Percentiles rank a stretch among this genome's conserved stretches.
Evolutionary conservation across 2,797 vertebrate genomes (phyloP).

Genomic region (Xenopus petersii): DNA sequence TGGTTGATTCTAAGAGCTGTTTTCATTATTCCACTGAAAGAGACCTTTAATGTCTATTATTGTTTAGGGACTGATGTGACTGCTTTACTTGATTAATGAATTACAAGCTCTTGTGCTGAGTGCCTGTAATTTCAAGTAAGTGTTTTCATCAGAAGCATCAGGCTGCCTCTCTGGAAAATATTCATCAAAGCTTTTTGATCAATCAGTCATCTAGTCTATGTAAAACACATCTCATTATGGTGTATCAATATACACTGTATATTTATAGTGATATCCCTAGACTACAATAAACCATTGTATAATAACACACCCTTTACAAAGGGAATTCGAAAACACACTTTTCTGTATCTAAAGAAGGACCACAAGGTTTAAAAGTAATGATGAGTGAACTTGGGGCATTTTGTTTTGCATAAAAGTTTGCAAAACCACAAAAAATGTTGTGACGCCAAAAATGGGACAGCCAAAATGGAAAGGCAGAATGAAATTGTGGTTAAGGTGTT

Average conservation of each 20-base stretch:
- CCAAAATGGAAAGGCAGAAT: too few species aligned
- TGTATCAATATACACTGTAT: not conserved
- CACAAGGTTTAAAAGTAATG: too few species aligned
- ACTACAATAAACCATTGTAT: not conserved
- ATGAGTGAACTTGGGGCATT: too few species aligned
- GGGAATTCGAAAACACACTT: too few species aligned
- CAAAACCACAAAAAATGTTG: too few species aligned
- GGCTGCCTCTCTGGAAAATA: conserved; percentile 1
- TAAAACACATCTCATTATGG: not conserved
- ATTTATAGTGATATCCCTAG: not conserved
- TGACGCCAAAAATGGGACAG: too few species aligned
- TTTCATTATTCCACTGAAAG: conserved; percentile 23
- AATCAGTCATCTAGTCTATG: conserved; percentile 13
- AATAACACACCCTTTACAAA: too few species aligned
- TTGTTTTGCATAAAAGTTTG: too few species aligned
- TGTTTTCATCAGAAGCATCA: conserved; percentile 32
- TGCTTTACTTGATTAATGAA: conserved; percentile 39
- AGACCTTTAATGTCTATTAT: conserved; percentile 29
- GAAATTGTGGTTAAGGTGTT: too few species aligned
- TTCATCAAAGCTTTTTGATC: conserved; percentile 40
- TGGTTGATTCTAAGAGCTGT: conserved; percentile 1
- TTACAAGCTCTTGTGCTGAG: conserved; percentile 38
- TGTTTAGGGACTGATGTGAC: conserved; percentile 26
- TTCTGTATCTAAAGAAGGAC: too few species aligned
- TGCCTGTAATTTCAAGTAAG: conserved; percentile 37